These are phyloP conservation scores for Nyctibius grandis DNA, from an alignment of 2,797 vertebrate genomes.

Conservation along the genomic window DNA sequence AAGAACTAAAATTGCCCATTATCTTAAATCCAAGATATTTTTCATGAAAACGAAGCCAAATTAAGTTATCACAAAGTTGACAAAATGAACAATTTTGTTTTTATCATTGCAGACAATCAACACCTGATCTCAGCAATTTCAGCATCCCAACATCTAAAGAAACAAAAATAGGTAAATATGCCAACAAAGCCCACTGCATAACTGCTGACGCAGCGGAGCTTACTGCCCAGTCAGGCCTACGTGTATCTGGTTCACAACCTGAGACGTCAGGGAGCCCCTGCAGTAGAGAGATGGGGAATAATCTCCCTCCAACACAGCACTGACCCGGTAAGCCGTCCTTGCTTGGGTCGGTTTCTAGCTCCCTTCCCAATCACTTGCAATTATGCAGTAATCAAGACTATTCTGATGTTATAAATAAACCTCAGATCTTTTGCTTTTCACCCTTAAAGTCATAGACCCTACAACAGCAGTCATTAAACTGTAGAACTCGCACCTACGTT, in stretches of 20 bases:
- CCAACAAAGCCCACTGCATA: background rate
- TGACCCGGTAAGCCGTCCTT: rapidly evolving
- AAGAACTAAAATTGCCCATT: background rate
- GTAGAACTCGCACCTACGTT: background rate
- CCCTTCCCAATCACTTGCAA: background rate
- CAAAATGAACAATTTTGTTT: background rate
- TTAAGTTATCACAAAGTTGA: background rate
- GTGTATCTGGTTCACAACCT: rapidly evolving
- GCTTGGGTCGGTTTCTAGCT: background rate
- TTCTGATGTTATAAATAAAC: background rate
- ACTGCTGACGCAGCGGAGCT: background rate
- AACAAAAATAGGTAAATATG: background rate
- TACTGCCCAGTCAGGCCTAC: background rate
- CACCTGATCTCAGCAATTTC: background rate
- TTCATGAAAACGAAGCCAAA: background rate
- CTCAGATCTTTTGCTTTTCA: background rate
- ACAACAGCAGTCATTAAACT: background rate
- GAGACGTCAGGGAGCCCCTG: background rate
- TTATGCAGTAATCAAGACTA: background rate
- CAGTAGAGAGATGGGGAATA: background rate
- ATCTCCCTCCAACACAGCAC: background rate
- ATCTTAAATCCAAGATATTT: background rate
- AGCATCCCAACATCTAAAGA: background rate
- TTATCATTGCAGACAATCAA: background rate
- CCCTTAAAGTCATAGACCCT: background rate